A percentile compares a stretch with the other conserved stretches of the same genome.
These are phyloP conservation scores for Hypotaenidia okinawae DNA, from an alignment of 2,797 vertebrate genomes.

Conservation along the genomic window DNA sequence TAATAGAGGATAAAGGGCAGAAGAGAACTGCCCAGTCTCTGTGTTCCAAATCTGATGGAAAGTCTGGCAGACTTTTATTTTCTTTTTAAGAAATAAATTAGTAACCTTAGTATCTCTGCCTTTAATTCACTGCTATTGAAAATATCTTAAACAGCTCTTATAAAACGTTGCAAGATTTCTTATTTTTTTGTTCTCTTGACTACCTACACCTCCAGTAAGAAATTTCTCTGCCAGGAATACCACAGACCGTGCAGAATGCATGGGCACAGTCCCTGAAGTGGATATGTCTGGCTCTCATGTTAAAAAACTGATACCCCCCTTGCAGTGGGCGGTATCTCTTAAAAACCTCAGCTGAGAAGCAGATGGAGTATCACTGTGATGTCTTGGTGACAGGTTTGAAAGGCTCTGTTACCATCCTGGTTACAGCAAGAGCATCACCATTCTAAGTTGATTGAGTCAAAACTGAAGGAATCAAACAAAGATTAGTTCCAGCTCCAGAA, in stretches of 20 bases:
- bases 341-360: conserved; percentile 14
- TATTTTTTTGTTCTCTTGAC: neutral
- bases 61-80: neutral
- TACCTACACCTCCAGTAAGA: neutral
- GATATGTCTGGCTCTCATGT: neutral
- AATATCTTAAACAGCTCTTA: neutral
- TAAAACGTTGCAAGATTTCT: neutral
- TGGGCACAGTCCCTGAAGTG: neutral
- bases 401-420: neutral
- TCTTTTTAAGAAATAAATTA: neutral
- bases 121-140: neutral
- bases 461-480: neutral
- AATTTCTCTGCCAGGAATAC: neutral
- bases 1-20: neutral
- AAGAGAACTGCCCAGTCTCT: neutral
- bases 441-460: neutral
- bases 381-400: neutral
- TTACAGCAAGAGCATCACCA: neutral
- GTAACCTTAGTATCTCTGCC: neutral
- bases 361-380: neutral
- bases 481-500: neutral
- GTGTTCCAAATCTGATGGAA: neutral
- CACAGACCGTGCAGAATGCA: neutral
- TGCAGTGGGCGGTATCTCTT: neutral
- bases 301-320: neutral